Evolutionary conservation across 2,888 invertebrate species (phyloP).

Genomic region (Phyllotreta striolata): DNA sequence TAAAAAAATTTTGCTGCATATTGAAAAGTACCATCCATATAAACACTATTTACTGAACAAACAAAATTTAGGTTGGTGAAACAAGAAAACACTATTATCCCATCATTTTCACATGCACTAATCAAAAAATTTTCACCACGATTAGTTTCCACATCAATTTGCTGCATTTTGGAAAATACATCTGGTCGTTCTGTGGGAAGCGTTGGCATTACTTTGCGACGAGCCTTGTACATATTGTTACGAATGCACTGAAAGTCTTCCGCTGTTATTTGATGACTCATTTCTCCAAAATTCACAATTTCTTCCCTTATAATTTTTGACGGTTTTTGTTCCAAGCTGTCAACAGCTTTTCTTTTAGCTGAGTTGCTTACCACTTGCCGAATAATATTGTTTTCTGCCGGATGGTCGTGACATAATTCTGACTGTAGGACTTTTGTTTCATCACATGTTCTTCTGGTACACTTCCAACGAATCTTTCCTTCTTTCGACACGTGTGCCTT

Average conservation of each 20-base stretch:
- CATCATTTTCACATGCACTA: no score
- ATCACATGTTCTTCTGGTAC: constrained; percentile 1
- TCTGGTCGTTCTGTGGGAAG: no score
- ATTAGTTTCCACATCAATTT: no score
- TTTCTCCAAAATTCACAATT: constrained; percentile 2
- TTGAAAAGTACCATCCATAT: constrained; percentile 3
- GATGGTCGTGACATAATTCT: constrained; percentile 3
- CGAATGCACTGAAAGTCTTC: no score
- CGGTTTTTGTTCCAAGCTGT: background rate
- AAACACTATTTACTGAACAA: no score
- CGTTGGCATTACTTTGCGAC: no score
- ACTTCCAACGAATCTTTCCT: constrained; percentile 3
- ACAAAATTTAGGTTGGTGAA: no score
- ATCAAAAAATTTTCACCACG: no score
- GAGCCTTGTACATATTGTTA: no score
- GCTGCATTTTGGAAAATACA: no score
- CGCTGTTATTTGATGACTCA: no score
- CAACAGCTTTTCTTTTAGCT: constrained; percentile 9
- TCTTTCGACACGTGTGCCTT: background rate
- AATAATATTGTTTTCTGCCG: background rate
- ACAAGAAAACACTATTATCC: no score
- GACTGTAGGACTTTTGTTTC: background rate
- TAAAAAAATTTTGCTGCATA: constrained; percentile 1
- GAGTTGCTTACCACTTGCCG: constrained; percentile 4
- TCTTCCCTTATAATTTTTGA: constrained; percentile 4